Evolutionary conservation across 64 coral and sea anemone genomes (phyloP).

Genomic region (Montipora sp.): DNA sequence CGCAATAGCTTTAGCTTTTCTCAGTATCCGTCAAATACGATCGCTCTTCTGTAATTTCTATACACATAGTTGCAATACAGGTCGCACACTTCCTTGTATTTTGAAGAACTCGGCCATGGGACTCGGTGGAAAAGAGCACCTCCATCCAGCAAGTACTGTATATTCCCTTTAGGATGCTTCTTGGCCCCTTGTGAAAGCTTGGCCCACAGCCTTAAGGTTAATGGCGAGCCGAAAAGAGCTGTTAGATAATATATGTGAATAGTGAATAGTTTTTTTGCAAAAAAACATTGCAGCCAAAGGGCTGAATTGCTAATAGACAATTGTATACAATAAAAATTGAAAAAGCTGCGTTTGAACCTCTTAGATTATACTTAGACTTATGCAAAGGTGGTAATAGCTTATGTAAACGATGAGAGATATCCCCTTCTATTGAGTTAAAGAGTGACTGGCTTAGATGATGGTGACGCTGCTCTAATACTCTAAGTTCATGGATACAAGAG

Average conservation of each 20-base stretch:
- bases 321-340: too few species aligned
- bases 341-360: too few species aligned
- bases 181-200: constrained; percentile 33
- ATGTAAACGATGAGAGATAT: too few species aligned
- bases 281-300: too few species aligned
- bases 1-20: constrained; percentile 59
- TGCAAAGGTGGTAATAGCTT: too few species aligned
- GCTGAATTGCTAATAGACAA: too few species aligned
- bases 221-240: constrained; percentile 55
- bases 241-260: constrained; percentile 15
- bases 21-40: constrained; percentile 76
- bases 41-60: constrained; percentile 38
- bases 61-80: constrained; percentile 53
- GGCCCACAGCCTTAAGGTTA: constrained; percentile 31
- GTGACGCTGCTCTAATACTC: too few species aligned
- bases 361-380: too few species aligned
- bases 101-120: constrained; percentile 62
- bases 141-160: constrained; percentile 71
- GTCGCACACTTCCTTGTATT: constrained; percentile 58
- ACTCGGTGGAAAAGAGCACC: constrained; percentile 71
- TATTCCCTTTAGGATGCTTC: constrained; percentile 12
- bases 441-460: too few species aligned
- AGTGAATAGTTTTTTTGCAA: too few species aligned
- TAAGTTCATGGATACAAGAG: too few species aligned
- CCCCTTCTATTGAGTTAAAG: too few species aligned